phyloP scores from a whole-genome alignment of 2,888 invertebrate species.

The Folsomia candida region DNA sequence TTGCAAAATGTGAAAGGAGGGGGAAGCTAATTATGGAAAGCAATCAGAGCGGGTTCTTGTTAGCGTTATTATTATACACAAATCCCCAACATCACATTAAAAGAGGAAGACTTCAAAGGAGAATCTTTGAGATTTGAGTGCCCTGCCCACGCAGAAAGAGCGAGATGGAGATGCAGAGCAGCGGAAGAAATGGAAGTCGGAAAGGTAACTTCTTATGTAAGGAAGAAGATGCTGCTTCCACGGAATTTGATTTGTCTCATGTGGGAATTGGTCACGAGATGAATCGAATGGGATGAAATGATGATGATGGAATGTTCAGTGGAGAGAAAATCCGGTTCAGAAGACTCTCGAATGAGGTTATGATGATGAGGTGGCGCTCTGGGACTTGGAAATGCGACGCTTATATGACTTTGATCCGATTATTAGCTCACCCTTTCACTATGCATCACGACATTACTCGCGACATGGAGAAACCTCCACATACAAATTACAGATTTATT shows the following conservation, averaged over 20 bases:
- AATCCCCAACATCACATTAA: not conserved
- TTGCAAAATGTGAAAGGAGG: not conserved
- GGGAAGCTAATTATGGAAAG: not conserved
- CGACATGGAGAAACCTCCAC: too few relatives aligned
- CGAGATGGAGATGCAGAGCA: not conserved
- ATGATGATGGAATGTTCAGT: constrained; percentile 19
- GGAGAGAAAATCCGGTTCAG: constrained; percentile 8
- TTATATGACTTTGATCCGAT: constrained; percentile 1
- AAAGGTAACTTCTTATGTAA: constrained; percentile 6
- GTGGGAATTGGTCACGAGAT: constrained; percentile 14
- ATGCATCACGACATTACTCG: too few relatives aligned
- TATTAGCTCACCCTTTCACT: not conserved
- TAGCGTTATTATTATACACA: too few relatives aligned
- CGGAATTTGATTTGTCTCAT: constrained; percentile 19
- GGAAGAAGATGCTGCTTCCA: not conserved
- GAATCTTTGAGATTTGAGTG: not conserved
- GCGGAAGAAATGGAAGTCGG: constrained; percentile 9
- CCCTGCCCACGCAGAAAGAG: not conserved
- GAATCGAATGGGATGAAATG: constrained; percentile 10
- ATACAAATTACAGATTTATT: too few relatives aligned
- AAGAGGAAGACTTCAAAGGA: not conserved
- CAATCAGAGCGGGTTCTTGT: too few relatives aligned
- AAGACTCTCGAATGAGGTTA: not conserved
- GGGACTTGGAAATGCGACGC: not conserved
- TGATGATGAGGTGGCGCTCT: not conserved